phyloP scores from a whole-genome alignment of 1,140 invertebrate genomes.

The Bilobella aurantiaca region DNA sequence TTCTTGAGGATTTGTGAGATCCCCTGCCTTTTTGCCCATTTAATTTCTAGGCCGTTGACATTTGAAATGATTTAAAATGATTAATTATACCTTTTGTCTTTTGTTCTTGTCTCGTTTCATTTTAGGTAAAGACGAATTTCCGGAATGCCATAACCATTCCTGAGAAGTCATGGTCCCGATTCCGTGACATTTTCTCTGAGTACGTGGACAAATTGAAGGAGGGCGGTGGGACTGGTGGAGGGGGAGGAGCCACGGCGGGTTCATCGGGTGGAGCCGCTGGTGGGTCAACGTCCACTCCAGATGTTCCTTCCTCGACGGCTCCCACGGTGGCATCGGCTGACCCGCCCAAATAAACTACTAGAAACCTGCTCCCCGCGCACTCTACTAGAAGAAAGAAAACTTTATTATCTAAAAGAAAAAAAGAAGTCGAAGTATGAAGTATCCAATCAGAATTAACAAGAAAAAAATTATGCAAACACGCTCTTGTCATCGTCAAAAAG shows the following conservation, averaged over 20 bases:
- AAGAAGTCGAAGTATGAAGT: background rate
- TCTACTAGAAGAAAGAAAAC: slow-evolving; percentile 7
- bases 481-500: too few species aligned
- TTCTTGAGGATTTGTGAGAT: too few species aligned
- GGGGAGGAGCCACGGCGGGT: slow-evolving; percentile 14
- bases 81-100: background rate
- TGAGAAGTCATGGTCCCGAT: slow-evolving; percentile 91
- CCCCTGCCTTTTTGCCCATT: too few species aligned
- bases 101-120: too few species aligned
- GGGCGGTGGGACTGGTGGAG: slow-evolving; percentile 37
- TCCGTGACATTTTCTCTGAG: slow-evolving; percentile 90
- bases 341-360: slow-evolving; percentile 30
- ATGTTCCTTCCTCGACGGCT: slow-evolving; percentile 19
- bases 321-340: slow-evolving; percentile 28
- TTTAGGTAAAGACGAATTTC: slow-evolving; percentile 92
- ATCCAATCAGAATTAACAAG: slow-evolving; percentile 2
- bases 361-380: slow-evolving; percentile 3
- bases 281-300: slow-evolving; percentile 20
- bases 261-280: slow-evolving; percentile 34
- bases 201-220: slow-evolving; percentile 88
- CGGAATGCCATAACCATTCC: slow-evolving; percentile 95
- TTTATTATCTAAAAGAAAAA: background rate
- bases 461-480: slow-evolving; percentile 3
- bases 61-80: too few species aligned
- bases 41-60: too few species aligned